Evolutionary conservation across 2,797 vertebrate genomes (phyloP), one percentile per base, ranked within the genome.

Genomic region (Phoebastria nigripes): DNA sequence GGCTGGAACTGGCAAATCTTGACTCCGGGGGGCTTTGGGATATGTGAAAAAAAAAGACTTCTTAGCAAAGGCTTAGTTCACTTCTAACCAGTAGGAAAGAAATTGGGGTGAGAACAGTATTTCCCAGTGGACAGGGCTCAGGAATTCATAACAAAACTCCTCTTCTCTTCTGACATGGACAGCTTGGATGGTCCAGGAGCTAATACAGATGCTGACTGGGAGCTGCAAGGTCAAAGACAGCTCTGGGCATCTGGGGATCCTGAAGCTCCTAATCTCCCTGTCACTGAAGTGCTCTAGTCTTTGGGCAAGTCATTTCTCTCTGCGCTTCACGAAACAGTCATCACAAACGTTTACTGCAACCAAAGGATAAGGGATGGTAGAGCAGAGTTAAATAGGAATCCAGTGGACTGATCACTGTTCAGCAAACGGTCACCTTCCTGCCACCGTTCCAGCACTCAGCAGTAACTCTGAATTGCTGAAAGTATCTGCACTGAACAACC

Each of bases 1-100:
- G 69, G 86, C 91, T 95, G 81, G 73, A 93, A 77, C 81, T 80
- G 74, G 86, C 59, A 85, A 88, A 69, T 83, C 62, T 56, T 88
- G 37, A 85, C 82, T 83, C 76, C 1, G 3, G 37, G 66, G 4
- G 21, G 12, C 70, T 54, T 87, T 88, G 87, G 65, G 49, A 63
- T 82, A 67, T 29, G 26, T 49, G 33, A 58, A 56, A 63, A 71
- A 28, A 55, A 31, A 37, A 12, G 9, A 51, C 35, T 80, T 83
- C 25, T 44, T 74, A 77, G 62, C 31, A 82, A 90, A 65, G 47
- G 21, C 15, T 62, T 70, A 81, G 63, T 85, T 94, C 54, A 66
- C 7, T 46, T 88, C 21, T 76, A 67, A 55, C 20, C 15, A 49
- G 24, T 39, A 70, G 76, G 58, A 85, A 89, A 84, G 72, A 86